Base-by-base conservation (phyloP, 2,797 vertebrate genomes). In the Characodon lateralis region DNA sequence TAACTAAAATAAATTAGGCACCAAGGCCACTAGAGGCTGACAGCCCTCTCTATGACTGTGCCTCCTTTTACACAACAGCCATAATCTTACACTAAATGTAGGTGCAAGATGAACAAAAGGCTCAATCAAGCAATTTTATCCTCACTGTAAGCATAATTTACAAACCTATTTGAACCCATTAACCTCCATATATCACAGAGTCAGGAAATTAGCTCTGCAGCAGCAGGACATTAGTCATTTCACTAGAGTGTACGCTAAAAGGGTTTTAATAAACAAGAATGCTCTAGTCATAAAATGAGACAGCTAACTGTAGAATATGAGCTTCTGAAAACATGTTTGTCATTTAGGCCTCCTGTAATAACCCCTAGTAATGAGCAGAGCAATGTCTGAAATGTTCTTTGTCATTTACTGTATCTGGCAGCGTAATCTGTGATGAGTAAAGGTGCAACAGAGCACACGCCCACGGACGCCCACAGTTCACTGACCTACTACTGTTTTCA, bases 401-500 rank as follows among this genome's bases (percentile, higher is more conserved):
- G 78, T 91, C 88, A 89, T 89, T 89, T 88, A 91, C 88, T 90
- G 82, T 83, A 85, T 88, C 79, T 86, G 68, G 18, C 20, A 81
- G 69, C 43, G 9, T 65, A 80, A 89, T 66, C 70, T 35, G 3
- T 69, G 81, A 85, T 87, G 87, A 93, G 87, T 92, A 91, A 92
- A 90, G 79, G 75, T 78, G 84, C 83, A 88, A 86, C 85, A 89
- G 78, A 78, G 77, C 66, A 79, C 77, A 85, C 78, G 16, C 82
- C 39, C 82, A 82, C 76, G 48, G 41, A 83, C 85, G 1, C 83
- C 41, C 71, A 81, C 84, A 22, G 26, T 82, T 70, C 69, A 68
- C 46, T 89, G 87, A 83, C 89, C 88, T 87, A 91, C 88, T 90
- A 90, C 84, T 76, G 89, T 86, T 93, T 89, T 90, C 81, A 93